A percentile compares a stretch with the other conserved stretches of the same genome.
Conservation (phyloP, 1,140 invertebrate species). For the Leguminivora glycinivorella region DNA sequence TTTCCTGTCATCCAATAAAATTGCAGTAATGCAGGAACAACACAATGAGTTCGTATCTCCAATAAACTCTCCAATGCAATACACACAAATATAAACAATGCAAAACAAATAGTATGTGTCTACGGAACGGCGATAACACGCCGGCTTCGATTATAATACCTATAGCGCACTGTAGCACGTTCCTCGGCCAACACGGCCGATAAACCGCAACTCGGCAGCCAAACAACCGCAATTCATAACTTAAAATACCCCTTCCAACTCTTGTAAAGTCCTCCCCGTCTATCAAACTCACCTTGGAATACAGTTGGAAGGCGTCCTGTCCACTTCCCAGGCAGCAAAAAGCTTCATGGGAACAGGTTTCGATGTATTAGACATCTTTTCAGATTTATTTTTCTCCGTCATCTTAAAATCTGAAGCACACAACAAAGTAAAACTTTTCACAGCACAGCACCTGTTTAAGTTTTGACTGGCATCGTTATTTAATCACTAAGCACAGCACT, state of each 20-base stretch:
- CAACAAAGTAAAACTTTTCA: conserved; percentile 59
- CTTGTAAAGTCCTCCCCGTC: conserved; percentile 31
- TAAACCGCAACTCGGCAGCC: background rate
- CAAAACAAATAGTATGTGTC: conserved; percentile 24
- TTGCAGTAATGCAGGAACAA: background rate
- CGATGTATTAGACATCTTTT: conserved; percentile 79
- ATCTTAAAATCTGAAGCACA: conserved; percentile 70
- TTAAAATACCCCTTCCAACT: conserved; percentile 38
- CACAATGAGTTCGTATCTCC: background rate
- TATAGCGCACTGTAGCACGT: conserved; percentile 12
- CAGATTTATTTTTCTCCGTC: conserved; percentile 79
- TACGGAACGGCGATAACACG: conserved; percentile 1
- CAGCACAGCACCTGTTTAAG: conserved; percentile 63
- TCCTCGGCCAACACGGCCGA: background rate
- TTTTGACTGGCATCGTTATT: conserved; percentile 65
- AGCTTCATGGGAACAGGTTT: conserved; percentile 98
- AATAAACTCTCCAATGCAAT: background rate
- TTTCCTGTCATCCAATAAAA: background rate
- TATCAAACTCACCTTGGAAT: conserved; percentile 90
- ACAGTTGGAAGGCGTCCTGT: conserved; percentile 96
- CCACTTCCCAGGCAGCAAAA: conserved; percentile 98
- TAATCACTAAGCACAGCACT: conserved; percentile 69
- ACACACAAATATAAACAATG: background rate
- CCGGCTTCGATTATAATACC: conserved; percentile 26
- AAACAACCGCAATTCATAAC: conserved; percentile 43